Evolutionary conservation across 2,113 vertebrate genomes (phyloP), one percentile per base, ranked within the genome.

Genomic region (Emydura subglobosa): DNA sequence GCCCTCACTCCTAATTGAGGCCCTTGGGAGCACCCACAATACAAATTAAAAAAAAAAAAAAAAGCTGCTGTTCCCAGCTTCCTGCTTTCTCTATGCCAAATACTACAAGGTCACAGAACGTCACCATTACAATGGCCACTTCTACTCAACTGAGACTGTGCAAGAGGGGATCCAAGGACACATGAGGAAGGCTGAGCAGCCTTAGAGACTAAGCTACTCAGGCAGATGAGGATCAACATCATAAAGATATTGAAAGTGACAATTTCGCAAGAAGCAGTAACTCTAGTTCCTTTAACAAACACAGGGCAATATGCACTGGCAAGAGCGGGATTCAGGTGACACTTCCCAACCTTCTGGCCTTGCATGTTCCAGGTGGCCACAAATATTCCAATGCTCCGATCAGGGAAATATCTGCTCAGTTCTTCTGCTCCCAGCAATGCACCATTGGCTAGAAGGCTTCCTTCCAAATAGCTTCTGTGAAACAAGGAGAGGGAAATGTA

Each of bases 331-430:
- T 54, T 19, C 3, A 19, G 22, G 14, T 79, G 90, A 22, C 3
- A 14, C 29, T 53, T 54, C 78, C 88, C 2, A 7, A 99, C 99
- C 99, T 99, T 99, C 96, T 99, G 98, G 54, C 99, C 99, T 96
- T 99, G 99, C 99, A 99, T 99, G 97, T 99, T 99, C 99, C 99
- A 99, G 1, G 99, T 99, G 95, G 98, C 98, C 79, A 99, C 95
- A 65, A 99, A 99, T 87, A 99, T 92, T 7, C 98, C 98, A 82
- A 99, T 6, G n/a, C 50, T 98, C 86, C 99, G 97, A 82, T 99
- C 97, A 0, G 99, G 99, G 92, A 99, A 99, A 96, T 99, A 99
- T 2, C 99, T 99, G 92, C 99, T 98, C 65, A 99, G 98, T 96
- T 99, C 99, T 34, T 99, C 99, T 1, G 99, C 99, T 54, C 99